Percentiles rank a stretch among this genome's conserved stretches.
Evolutionary conservation across 2,113 vertebrate species (phyloP).

Genomic region (Psittacara wagleri): DNA sequence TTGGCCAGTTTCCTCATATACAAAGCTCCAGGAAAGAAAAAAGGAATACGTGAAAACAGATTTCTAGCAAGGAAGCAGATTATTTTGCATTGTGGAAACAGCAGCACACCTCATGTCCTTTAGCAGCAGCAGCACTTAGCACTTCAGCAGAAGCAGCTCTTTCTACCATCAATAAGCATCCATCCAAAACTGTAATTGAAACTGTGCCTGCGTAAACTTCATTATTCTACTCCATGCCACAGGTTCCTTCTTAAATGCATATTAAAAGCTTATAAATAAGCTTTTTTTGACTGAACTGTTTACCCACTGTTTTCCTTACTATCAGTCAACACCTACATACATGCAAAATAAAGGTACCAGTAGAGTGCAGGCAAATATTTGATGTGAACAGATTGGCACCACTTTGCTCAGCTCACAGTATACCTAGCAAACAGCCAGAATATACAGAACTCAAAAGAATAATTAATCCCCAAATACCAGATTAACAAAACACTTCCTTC

Average conservation of each 20-base stretch:
- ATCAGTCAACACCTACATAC: slow-evolving; percentile 32
- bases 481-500: not conserved
- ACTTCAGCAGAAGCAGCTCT: not conserved
- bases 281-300: slow-evolving; percentile 20
- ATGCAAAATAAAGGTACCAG: not conserved
- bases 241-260: not conserved
- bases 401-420: slow-evolving; percentile 29
- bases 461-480: not conserved
- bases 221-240: not conserved
- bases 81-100: not conserved
- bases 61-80: not conserved
- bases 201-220: not conserved
- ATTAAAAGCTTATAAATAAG: slow-evolving; percentile 20
- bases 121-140: not conserved
- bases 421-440: not conserved
- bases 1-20: not conserved
- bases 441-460: not conserved
- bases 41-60: not conserved
- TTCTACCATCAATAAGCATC: not conserved
- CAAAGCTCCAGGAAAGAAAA: not conserved
- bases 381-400: not conserved
- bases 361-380: slow-evolving; percentile 49
- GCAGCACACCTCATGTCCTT: not conserved
- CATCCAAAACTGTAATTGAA: slow-evolving; percentile 16
- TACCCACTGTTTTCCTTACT: slow-evolving; percentile 14